Conservation (phyloP, 2,113 vertebrate genomes). For the Dromaius novaehollandiae region DNA sequence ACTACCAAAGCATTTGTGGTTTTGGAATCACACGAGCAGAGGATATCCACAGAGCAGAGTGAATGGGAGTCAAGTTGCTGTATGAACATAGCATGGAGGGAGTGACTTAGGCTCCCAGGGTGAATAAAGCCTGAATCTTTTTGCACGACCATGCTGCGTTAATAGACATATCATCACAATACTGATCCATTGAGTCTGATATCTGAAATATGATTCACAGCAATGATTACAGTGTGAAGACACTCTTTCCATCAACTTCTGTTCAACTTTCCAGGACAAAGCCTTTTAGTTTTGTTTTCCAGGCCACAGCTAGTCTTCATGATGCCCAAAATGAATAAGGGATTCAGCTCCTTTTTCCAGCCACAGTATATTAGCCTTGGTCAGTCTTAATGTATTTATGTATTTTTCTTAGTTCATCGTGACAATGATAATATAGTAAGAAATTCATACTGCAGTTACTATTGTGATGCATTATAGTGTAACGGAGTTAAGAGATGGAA, state of each 20-base stretch:
- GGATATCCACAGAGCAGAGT: background rate
- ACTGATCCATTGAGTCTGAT: background rate
- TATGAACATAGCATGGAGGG: background rate
- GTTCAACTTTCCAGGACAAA: background rate
- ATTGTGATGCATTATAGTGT: background rate
- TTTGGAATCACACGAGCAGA: background rate
- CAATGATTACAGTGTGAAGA: background rate
- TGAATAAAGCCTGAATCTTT: background rate
- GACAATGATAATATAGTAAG: background rate
- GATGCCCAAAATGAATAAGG: background rate
- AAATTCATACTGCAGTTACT: background rate
- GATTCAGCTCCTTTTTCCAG: background rate
- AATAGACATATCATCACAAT: background rate
- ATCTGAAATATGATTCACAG: background rate
- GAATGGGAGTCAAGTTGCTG: background rate
- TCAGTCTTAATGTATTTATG: background rate
- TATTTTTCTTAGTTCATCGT: background rate
- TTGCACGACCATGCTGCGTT: background rate
- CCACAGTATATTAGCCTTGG: background rate
- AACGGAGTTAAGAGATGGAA: background rate
- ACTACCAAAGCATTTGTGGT: background rate
- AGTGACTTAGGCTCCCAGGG: background rate
- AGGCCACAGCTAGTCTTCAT: background rate
- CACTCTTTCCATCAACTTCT: background rate
- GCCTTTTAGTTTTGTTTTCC: background rate